Percentiles rank a stretch among this genome's conserved stretches.
Evolutionary conservation across 2,113 vertebrate genomes (phyloP).

Genomic region (Trematocara marginatum): DNA sequence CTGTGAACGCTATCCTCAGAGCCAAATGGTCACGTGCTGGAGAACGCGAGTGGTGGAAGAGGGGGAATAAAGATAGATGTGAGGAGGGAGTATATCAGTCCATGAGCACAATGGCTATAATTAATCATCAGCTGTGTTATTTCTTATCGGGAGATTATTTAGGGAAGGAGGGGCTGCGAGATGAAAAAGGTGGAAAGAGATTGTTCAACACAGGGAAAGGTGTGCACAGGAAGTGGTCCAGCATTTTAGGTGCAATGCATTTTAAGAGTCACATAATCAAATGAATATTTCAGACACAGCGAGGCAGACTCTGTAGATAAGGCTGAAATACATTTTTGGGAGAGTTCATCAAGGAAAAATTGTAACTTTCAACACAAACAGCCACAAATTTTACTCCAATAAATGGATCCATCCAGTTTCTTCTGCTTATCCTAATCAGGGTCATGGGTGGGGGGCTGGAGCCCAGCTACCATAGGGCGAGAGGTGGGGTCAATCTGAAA

Average conservation of each 20-base stretch:
- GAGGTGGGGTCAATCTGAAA: background rate
- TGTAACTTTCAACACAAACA: background rate
- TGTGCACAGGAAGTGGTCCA: background rate
- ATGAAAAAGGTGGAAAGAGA: constrained; percentile 23
- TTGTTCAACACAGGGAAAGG: background rate
- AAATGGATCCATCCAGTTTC: background rate
- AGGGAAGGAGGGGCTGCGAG: constrained; percentile 18
- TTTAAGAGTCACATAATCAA: constrained; percentile 25
- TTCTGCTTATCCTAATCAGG: background rate
- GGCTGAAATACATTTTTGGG: background rate
- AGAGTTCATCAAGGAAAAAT: background rate
- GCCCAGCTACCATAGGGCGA: background rate
- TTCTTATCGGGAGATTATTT: constrained; percentile 73
- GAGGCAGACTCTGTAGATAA: background rate
- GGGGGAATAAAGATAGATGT: constrained; percentile 65
- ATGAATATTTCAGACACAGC: background rate
- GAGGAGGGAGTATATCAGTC: constrained; percentile 67
- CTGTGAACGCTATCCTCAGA: constrained; percentile 67
- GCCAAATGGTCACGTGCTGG: constrained; percentile 51
- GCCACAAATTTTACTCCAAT: background rate
- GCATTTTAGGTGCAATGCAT: background rate
- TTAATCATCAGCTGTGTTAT: constrained; percentile 70
- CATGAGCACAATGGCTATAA: constrained; percentile 69
- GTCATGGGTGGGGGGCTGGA: background rate
- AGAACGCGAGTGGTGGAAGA: constrained; percentile 2